Conservation (phyloP, 2,797 vertebrate genomes). For the Heteromormyrus szaboi region DNA sequence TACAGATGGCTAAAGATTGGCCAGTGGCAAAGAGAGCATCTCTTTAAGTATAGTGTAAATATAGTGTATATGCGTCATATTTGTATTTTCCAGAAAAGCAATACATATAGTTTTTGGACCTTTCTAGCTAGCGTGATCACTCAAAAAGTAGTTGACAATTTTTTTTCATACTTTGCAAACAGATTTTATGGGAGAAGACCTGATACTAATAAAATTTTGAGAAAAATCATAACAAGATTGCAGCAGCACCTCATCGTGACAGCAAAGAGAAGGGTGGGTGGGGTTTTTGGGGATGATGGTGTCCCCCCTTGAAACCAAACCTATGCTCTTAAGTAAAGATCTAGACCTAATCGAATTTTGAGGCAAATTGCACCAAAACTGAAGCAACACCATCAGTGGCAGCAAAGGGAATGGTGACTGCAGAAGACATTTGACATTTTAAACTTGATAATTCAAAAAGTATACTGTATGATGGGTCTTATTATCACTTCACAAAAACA, state of each 20-base stretch:
- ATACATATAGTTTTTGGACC: neutral
- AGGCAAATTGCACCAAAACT: neutral
- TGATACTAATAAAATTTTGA: neutral
- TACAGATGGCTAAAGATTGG: conserved; percentile 82
- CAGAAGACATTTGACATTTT: neutral
- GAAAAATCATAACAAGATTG: neutral
- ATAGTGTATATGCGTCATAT: neutral
- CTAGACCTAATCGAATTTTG: neutral
- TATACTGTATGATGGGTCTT: neutral
- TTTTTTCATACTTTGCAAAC: neutral
- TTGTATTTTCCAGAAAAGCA: neutral
- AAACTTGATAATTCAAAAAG: neutral
- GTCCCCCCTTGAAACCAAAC: neutral
- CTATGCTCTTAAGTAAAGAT: neutral
- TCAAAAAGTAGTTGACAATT: neutral
- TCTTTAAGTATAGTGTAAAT: neutral
- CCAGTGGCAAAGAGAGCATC: conserved; percentile 46
- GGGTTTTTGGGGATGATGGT: neutral
- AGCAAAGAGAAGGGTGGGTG: neutral
- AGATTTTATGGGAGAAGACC: neutral
- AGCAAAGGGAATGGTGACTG: neutral
- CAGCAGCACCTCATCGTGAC: neutral
- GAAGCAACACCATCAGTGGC: neutral
- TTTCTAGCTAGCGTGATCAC: neutral
- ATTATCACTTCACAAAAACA: neutral